Percentiles rank a stretch among this genome's conserved stretches.
These are phyloP conservation scores for Enteromius viviparus DNA, from an alignment of 2,797 vertebrate genomes.

Conservation along the genomic window DNA sequence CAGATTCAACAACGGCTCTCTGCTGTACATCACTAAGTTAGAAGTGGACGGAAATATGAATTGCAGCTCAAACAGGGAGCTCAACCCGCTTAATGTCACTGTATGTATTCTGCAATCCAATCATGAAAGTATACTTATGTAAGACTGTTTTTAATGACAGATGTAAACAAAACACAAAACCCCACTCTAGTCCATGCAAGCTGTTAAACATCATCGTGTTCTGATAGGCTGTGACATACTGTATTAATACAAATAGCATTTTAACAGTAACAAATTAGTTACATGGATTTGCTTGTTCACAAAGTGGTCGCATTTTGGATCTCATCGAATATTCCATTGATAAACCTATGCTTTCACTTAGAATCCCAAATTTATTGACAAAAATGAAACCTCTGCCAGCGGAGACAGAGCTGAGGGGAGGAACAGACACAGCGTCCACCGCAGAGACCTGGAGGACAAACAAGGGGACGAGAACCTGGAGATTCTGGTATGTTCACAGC, in stretches of 20 bases:
- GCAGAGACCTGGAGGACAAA: constrained; percentile 71
- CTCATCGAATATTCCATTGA: neutral
- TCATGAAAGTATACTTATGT: neutral
- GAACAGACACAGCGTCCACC: constrained; percentile 72
- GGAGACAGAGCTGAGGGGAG: constrained; percentile 72
- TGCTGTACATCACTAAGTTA: constrained; percentile 87
- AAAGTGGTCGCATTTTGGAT: neutral
- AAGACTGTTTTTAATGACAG: neutral
- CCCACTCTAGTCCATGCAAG: neutral
- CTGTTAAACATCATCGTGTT: neutral
- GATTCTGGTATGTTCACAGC: constrained; percentile 78
- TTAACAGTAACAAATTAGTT: neutral
- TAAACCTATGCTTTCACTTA: constrained; percentile 50
- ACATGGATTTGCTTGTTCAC: neutral
- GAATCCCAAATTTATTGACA: constrained; percentile 71
- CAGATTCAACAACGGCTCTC: constrained; percentile 82
- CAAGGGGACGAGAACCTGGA: constrained; percentile 79
- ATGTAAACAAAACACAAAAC: neutral
- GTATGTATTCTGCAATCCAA: constrained; percentile 68
- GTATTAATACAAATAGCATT: neutral
- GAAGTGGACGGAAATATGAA: constrained; percentile 94
- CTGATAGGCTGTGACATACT: neutral
- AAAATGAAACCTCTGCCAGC: constrained; percentile 76
- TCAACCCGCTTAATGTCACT: constrained; percentile 90
- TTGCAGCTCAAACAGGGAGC: constrained; percentile 86